Evolutionary conservation across 2,113 vertebrate species (phyloP).

Genomic region (Cyanoliseus patagonus): DNA sequence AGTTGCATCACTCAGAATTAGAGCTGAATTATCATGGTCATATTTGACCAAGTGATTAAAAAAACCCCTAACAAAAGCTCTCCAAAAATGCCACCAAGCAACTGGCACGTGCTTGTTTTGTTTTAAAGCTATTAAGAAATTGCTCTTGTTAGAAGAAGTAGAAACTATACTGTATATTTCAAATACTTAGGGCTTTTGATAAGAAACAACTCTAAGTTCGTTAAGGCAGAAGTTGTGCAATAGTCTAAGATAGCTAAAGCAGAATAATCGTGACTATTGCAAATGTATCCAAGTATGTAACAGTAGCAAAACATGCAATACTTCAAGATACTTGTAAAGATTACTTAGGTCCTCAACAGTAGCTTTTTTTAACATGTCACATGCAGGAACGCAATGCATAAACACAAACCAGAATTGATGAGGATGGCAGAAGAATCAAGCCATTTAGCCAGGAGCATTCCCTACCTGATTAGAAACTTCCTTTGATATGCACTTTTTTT

Average conservation of each 20-base stretch:
- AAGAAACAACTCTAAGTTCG: neutral
- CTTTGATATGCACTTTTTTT: neutral
- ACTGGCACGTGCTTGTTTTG: neutral
- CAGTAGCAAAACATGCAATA: neutral
- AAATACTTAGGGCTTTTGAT: neutral
- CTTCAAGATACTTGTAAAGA: neutral
- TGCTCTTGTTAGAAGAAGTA: neutral
- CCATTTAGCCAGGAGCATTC: neutral
- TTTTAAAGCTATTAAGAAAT: neutral
- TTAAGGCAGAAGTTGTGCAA: neutral
- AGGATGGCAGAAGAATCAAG: neutral
- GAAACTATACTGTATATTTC: neutral
- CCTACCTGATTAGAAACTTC: neutral
- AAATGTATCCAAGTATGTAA: neutral
- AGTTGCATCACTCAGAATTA: neutral
- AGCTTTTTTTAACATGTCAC: neutral
- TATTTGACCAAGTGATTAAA: neutral
- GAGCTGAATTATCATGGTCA: neutral
- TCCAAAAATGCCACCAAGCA: neutral
- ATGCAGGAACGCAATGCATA: neutral
- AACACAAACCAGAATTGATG: neutral
- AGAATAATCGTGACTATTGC: neutral
- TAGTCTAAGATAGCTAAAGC: neutral
- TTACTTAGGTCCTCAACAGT: neutral
- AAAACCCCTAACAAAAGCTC: neutral